Percentiles rank a stretch among this genome's conserved stretches.
Conservation (phyloP, 2,888 invertebrate genomes). For the Sarcophaga rosellei region DNA sequence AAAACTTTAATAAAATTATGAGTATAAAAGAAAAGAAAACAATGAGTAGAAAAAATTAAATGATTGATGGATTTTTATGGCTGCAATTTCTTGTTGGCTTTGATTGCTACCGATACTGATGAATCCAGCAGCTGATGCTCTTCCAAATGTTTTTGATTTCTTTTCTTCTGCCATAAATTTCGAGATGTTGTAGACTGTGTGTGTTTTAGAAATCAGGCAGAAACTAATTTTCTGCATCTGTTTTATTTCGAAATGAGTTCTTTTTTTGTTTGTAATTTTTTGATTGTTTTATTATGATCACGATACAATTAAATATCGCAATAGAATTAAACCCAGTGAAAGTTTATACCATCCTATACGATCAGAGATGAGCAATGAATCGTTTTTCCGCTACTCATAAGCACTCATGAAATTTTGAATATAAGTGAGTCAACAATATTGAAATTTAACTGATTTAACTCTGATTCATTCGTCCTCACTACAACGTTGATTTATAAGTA, state of each 20-base stretch:
- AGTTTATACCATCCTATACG: too few species aligned
- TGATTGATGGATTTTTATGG: conserved; percentile 43
- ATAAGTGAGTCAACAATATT: too few species aligned
- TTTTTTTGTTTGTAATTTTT: not conserved
- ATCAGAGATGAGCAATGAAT: too few species aligned
- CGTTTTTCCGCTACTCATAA: too few species aligned
- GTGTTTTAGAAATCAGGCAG: conserved; percentile 41
- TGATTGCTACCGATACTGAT: conserved; percentile 3
- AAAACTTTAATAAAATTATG: conserved; percentile 1
- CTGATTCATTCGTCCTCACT: too few species aligned
- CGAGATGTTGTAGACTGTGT: conserved; percentile 48
- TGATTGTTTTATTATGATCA: not conserved
- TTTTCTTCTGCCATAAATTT: conserved; percentile 35
- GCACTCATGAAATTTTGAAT: too few species aligned
- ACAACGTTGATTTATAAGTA: too few species aligned
- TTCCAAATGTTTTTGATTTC: not conserved
- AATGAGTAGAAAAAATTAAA: not conserved
- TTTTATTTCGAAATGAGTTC: conserved; percentile 23
- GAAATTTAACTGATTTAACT: too few species aligned
- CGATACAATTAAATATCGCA: not conserved
- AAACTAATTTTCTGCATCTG: conserved; percentile 45
- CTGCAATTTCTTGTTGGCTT: conserved; percentile 23
- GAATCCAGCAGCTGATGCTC: not conserved
- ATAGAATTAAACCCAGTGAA: conserved; percentile 9
- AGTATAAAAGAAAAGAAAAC: too few species aligned